phyloP scores from a whole-genome alignment of 1,140 invertebrate species.

The Pantala flavescens region DNA sequence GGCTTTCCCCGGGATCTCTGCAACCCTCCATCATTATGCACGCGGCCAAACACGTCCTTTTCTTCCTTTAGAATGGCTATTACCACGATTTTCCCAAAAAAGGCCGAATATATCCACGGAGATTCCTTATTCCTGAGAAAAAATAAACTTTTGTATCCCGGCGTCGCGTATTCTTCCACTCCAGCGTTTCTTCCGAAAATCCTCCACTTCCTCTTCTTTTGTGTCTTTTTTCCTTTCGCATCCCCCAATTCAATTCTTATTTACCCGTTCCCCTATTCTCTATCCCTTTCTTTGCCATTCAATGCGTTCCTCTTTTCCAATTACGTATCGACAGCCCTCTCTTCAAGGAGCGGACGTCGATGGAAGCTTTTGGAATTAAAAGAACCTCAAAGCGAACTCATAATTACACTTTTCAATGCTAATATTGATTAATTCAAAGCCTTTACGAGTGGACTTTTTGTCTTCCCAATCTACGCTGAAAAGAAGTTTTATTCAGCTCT shows the following conservation, averaged over 20 bases:
- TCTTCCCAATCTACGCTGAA: too few species aligned
- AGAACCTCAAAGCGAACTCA: not conserved
- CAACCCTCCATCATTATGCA: conserved; percentile 1
- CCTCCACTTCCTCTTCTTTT: not conserved
- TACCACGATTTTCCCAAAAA: too few species aligned
- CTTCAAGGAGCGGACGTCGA: not conserved
- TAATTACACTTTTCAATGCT: not conserved
- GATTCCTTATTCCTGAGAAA: too few species aligned
- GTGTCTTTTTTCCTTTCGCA: not conserved
- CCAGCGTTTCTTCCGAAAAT: not conserved
- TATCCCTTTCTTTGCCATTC: not conserved
- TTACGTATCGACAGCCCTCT: not conserved
- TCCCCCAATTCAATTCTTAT: not conserved
- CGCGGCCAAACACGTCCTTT: not conserved
- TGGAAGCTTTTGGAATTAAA: not conserved
- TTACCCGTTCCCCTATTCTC: not conserved
- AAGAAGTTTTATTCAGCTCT: too few species aligned
- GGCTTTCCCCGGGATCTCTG: not conserved
- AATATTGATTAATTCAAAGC: conserved; percentile 1
- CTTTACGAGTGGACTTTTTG: not conserved
- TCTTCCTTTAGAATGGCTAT: too few species aligned
- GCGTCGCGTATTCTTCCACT: not conserved
- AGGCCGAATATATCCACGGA: too few species aligned
- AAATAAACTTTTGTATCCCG: not conserved
- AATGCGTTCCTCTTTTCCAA: not conserved